Evolutionary conservation across 1,140 invertebrate genomes (phyloP), one percentile per base, ranked within the genome.

Genomic region (Brachionus manjavacas): DNA sequence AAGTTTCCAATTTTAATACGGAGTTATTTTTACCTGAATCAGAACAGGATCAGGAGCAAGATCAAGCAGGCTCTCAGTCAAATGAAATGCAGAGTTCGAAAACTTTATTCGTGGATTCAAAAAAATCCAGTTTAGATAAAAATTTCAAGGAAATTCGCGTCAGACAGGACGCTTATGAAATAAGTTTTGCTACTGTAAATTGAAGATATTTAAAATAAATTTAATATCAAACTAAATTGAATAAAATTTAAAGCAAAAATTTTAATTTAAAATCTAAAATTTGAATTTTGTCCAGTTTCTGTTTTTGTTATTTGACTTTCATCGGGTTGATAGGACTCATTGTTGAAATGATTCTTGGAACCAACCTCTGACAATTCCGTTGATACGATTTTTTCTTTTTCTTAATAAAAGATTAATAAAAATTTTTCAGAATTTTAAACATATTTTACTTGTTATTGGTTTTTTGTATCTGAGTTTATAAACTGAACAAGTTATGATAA

Each of bases 131-230:
- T 28, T 46, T 49, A 12, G 72, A 76, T 7, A 76, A 76, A 76
- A 68, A 81, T 46, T 81, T 64, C 39, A 81, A 81, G 43, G 79
- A 81, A 68, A 81, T 81, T 64, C 7, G 64, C 14, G 79, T 81
- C 20, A 81, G 41, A 60, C 79, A 81, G 64, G 52, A 81, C 41
- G 52, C 31, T 64, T 81, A 81, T 35, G 25, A 81, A 39, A 11
- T 81, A 16, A 20, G 52, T 46, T 41, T 81, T 8, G 52, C 79
- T n/a, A 43, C 16, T 64, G 79, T 66, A 25, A 68, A 64, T 68
- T 81, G 35, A 43, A 0, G 20, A 23, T 39, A 68, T 31, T 68
- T 68, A 31, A 35, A 23, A 68, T 31, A 68, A 39, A 35, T 31
- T 35, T 31, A 68, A 35, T 28, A 68, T 68, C 2, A 14, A 31